These are phyloP conservation scores for Dermochelys coriacea DNA, from an alignment of 2,797 vertebrate genomes.

Conservation along the genomic window DNA sequence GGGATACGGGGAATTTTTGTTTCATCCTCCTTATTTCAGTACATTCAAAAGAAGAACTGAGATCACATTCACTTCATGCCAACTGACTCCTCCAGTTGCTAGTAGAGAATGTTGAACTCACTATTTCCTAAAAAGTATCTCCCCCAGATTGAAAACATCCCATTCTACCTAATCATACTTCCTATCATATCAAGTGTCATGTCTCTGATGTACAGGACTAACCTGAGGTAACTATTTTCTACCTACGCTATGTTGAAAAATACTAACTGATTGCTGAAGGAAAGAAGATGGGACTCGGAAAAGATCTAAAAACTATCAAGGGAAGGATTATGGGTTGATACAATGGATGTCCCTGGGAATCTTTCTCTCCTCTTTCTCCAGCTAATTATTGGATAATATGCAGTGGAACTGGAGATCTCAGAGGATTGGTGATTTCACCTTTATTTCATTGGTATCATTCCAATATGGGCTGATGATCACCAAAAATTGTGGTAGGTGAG, in stretches of 20 bases:
- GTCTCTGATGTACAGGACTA: neutral
- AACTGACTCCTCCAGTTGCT: neutral
- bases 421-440: neutral
- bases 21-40: neutral
- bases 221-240: neutral
- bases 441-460: neutral
- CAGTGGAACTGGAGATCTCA: neutral
- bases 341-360: too few species aligned
- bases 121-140: constrained; percentile 5
- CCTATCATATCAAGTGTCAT: neutral
- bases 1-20: neutral
- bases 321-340: too few species aligned
- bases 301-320: neutral
- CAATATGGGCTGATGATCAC: neutral
- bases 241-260: neutral
- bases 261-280: neutral
- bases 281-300: neutral
- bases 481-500: neutral
- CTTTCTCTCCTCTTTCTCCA: too few species aligned
- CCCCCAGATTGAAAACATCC: too few species aligned
- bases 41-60: neutral
- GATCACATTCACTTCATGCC: neutral
- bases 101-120: neutral
- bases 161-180: neutral
- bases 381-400: neutral